Base-by-base conservation (phyloP, 2,113 vertebrate species). In the Tychaedon coryphoeus region DNA sequence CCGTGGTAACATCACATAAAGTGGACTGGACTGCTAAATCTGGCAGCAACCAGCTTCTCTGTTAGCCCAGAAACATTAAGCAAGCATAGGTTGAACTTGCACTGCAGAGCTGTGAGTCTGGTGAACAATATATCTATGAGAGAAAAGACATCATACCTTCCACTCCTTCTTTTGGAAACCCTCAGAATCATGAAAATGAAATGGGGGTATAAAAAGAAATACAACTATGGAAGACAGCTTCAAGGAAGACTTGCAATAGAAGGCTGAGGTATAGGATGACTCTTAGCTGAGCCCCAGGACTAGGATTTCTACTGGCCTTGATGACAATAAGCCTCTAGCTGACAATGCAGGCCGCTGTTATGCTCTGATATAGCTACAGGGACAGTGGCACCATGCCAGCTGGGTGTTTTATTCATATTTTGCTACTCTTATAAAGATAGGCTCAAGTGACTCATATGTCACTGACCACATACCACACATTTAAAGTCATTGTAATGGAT, bases 391-490 rank as follows among this genome's bases (percentile, higher is more conserved):
- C 47, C 69, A 57, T 3, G 76, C 81, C 94, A 96, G 72, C 73
- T 38, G 73, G 45, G 86, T 61, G 45, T 38, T 92, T 83, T 92
- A 86, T 94, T 87, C 64, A 54, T 81, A 69, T 73, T 88, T 87
- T 20, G 58, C 67, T 88, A 73, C 92, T 82, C 53, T 79, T 90
- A 84, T 43, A 85, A 93, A 93, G 93, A 93, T 76, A 87, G 85
- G 72, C 83, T 87, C 56, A 92, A 72, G 84, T 97, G 93, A 91
- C 81, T 97, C 91, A 91, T 92, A 90, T 94, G 91, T 93, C 95
- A 91, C 91, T 94, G 82, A 90, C 74, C 90, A 93, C 72, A 84
- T 87, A 90, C 89, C 81, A 90, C 88, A 88, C 62, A 85, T 95
- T 95, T 86, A 92, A 96, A 79, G 36, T 80, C 71, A 85, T 85